phyloP scores from a whole-genome alignment of 2,888 invertebrate species.

The Melipona bicolor region DNA sequence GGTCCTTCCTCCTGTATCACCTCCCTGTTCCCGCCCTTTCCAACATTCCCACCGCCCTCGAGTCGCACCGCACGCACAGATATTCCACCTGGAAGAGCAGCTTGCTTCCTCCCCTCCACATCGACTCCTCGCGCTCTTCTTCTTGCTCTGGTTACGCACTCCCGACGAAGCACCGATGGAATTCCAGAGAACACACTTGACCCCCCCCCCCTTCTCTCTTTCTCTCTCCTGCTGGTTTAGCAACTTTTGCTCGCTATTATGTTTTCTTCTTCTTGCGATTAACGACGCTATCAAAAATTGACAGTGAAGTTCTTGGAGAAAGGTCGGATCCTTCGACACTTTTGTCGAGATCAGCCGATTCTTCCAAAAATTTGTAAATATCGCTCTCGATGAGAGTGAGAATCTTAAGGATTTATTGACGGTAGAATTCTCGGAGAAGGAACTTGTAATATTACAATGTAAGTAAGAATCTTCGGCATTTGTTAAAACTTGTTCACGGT shows the following conservation, averaged over 20 bases:
- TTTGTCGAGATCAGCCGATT: too few relatives aligned
- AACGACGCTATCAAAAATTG: background rate
- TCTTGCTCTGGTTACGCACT: constrained; percentile 21
- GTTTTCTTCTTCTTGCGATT: background rate
- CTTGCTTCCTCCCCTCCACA: constrained; percentile 29
- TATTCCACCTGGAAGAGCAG: constrained; percentile 40
- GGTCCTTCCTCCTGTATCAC: constrained; percentile 22
- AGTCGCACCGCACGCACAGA: constrained; percentile 26
- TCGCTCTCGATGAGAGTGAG: too few relatives aligned
- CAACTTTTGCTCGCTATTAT: background rate
- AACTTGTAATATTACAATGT: too few relatives aligned
- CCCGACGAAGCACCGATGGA: background rate
- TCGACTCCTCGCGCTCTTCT: constrained; percentile 23
- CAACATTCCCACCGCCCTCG: constrained; percentile 29
- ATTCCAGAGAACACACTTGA: background rate
- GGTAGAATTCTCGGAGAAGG: too few relatives aligned
- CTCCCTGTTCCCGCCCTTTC: constrained; percentile 37
- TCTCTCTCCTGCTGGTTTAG: too few relatives aligned
- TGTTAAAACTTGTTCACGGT: too few relatives aligned
- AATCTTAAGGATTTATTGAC: too few relatives aligned
- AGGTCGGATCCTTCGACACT: too few relatives aligned
- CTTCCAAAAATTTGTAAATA: too few relatives aligned
- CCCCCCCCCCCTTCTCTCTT: too few relatives aligned
- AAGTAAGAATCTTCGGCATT: too few relatives aligned
- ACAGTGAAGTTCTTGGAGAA: too few relatives aligned